These are phyloP conservation scores for Leptogaster cylindrica DNA, from an alignment of 2,888 invertebrate species.

Conservation along the genomic window DNA sequence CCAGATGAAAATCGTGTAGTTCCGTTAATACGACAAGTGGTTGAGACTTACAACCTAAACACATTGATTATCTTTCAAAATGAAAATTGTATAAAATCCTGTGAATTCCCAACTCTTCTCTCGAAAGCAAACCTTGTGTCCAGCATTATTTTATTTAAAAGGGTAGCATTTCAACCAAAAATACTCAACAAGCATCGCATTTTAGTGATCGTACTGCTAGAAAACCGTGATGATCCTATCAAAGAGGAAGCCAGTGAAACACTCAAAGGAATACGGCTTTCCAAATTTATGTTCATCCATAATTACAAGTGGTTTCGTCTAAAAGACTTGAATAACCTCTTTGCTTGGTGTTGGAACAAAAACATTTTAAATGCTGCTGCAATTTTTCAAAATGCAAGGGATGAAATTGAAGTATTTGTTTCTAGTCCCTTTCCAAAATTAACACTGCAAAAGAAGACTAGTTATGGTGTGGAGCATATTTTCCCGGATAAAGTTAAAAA, in stretches of 20 bases:
- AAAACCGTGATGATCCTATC: neutral
- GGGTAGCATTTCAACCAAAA: neutral
- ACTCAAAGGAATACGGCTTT: neutral
- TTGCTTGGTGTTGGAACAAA: slow-evolving; percentile 8
- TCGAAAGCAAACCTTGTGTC: neutral
- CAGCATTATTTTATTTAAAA: neutral
- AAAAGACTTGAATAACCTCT: neutral
- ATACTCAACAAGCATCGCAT: neutral
- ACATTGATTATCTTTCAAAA: too few relatives aligned
- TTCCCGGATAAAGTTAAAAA: slow-evolving; percentile 8
- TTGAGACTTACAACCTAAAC: too few relatives aligned
- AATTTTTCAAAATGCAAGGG: neutral
- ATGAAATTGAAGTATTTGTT: neutral
- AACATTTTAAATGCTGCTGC: slow-evolving; percentile 6
- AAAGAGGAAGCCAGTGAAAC: neutral
- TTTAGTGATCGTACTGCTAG: neutral
- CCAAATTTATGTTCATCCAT: neutral
- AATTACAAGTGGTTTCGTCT: neutral
- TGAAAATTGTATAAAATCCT: too few relatives aligned
- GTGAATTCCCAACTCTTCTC: neutral
- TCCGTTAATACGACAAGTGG: too few relatives aligned
- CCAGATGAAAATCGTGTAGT: too few relatives aligned
- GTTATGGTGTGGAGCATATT: neutral
- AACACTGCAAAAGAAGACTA: neutral
- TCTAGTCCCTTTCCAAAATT: slow-evolving; percentile 16